phyloP scores from a whole-genome alignment of 2,888 invertebrate genomes.

The Leucophenga montana region DNA sequence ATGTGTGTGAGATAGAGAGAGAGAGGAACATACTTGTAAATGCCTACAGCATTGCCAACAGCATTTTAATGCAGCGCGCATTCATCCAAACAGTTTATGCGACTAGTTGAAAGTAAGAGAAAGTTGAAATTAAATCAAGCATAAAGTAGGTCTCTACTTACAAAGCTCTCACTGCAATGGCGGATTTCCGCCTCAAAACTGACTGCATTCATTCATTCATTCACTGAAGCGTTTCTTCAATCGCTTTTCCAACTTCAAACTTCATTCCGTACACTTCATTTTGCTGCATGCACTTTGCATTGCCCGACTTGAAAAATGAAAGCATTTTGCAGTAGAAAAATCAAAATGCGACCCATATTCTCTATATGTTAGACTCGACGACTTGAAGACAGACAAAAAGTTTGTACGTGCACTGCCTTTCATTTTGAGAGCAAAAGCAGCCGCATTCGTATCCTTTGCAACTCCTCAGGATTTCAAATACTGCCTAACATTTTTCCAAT shows the following conservation, averaged over 20 bases:
- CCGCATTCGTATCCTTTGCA: conserved; percentile 37
- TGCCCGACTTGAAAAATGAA: no score
- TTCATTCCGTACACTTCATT: background rate
- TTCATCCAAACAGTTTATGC: no score
- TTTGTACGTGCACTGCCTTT: conserved; percentile 5
- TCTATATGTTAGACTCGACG: conserved; percentile 26
- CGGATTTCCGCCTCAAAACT: conserved; percentile 9
- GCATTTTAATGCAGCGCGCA: no score
- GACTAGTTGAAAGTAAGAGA: conserved; percentile 9
- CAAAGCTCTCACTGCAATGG: background rate
- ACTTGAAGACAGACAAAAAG: conserved; percentile 34
- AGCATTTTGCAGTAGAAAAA: conserved; percentile 36
- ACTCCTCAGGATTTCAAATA: background rate
- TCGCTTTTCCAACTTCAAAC: background rate
- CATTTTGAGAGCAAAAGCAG: conserved; percentile 39
- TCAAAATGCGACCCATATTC: conserved; percentile 60
- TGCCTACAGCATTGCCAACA: no score
- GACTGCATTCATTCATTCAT: background rate
- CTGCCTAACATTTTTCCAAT: conserved; percentile 7
- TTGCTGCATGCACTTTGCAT: background rate
- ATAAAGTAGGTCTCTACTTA: conserved; percentile 16
- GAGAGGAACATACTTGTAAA: no score
- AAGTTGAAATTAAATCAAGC: conserved; percentile 25
- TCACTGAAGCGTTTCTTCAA: no score
- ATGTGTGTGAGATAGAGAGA: no score